Conservation (phyloP, 2,888 invertebrate genomes). For the Brenthis ino region DNA sequence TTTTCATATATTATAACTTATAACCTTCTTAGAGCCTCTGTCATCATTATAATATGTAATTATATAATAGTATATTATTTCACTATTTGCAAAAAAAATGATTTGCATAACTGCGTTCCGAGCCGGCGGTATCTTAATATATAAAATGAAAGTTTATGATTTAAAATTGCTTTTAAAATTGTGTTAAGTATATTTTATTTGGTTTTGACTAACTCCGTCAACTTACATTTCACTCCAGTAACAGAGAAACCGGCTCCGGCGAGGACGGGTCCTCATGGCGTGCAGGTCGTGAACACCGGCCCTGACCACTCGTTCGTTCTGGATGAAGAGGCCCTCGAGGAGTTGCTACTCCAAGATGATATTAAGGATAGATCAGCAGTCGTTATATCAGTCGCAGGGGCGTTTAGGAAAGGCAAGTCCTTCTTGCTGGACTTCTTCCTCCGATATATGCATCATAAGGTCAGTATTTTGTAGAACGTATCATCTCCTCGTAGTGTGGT, state of each 20-base stretch:
- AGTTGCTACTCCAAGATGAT: constrained; percentile 89
- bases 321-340: constrained; percentile 89
- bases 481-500: too few relatives aligned
- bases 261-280: constrained; percentile 79
- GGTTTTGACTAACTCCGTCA: background rate
- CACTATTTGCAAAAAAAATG: too few relatives aligned
- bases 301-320: constrained; percentile 94
- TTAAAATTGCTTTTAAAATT: too few relatives aligned
- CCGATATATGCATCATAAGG: constrained; percentile 93
- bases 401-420: constrained; percentile 99
- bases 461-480: constrained; percentile 75
- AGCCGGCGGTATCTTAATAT: too few relatives aligned
- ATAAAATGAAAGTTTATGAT: too few relatives aligned
- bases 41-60: too few relatives aligned
- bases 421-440: constrained; percentile 99
- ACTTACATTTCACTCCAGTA: constrained; percentile 46
- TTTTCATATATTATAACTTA: too few relatives aligned
- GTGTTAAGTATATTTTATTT: background rate
- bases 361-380: constrained; percentile 93
- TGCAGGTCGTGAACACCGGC: constrained; percentile 93
- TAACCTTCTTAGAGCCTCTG: too few relatives aligned
- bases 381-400: constrained; percentile 98
- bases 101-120: too few relatives aligned
- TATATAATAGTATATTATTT: too few relatives aligned
- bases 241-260: constrained; percentile 57